These are phyloP conservation scores for Drosophila melanosoma DNA, from an alignment of 2,888 invertebrate genomes.

Conservation along the genomic window DNA sequence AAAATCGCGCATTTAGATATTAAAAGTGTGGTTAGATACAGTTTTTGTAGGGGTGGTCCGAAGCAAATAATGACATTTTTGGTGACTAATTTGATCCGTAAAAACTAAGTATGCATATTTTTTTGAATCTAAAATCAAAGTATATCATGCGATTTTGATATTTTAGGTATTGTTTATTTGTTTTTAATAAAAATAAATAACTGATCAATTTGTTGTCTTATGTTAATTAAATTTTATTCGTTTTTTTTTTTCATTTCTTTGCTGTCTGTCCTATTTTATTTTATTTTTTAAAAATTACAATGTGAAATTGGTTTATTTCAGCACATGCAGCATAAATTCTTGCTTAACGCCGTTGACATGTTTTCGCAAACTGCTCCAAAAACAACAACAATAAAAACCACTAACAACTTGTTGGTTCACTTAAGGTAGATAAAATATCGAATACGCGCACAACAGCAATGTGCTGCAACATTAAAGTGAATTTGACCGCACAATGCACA, in stretches of 20 bases:
- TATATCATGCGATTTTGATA: not conserved
- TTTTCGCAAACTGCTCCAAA: slow-evolving; percentile 42
- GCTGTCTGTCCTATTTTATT: not conserved
- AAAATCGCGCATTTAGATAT: slow-evolving; percentile 44
- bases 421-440: slow-evolving; percentile 45
- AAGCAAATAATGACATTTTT: slow-evolving; percentile 8
- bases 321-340: slow-evolving; percentile 61
- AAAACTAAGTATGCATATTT: not conserved
- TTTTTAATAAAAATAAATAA: slow-evolving; percentile 9
- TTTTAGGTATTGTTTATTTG: not conserved
- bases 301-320: slow-evolving; percentile 28
- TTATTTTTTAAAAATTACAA: slow-evolving; percentile 6
- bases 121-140: not conserved
- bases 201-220: not conserved
- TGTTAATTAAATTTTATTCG: too few species aligned
- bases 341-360: slow-evolving; percentile 71
- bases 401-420: slow-evolving; percentile 24
- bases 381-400: slow-evolving; percentile 39
- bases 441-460: slow-evolving; percentile 19
- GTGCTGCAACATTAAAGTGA: slow-evolving; percentile 20
- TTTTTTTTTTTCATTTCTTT: not conserved
- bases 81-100: not conserved
- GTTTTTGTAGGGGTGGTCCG: slow-evolving; percentile 3
- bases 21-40: slow-evolving; percentile 44
- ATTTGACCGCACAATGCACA: slow-evolving; percentile 28